Base-by-base conservation (phyloP, 2,113 vertebrate species). In the Coreoperca whiteheadi region DNA sequence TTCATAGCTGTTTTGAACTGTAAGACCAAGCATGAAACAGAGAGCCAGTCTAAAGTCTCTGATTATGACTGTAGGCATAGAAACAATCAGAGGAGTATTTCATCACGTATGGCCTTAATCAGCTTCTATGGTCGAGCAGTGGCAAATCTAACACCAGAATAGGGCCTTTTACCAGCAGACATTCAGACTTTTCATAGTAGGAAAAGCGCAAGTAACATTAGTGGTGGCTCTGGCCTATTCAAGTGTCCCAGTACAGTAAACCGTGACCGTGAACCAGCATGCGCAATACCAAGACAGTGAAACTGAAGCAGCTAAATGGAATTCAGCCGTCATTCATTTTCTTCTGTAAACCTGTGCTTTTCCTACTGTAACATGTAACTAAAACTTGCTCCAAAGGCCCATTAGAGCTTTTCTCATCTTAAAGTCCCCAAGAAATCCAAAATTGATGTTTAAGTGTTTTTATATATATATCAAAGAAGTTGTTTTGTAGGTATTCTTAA, bases 41-140 rank as follows among this genome's bases (percentile, higher is more conserved):
- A 53, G 41, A 12, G 21, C 32, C 15, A 23, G 39, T 41, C 39
- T 74, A 18, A 82, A 71, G 30, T 59, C n/a, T 73, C 37, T 53
- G 10, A 64, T 74, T 79, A 18, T 60, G 54, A 66, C 66, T n/a
- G 59, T 63, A 50, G 53, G 37, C 77, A 68, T 87, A 63, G 69
- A 54, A 82, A 61, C 75, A 67, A 61, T 60, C 53, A 88, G 74
- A 85, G 9, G 71, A 59, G 51, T 32, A 82, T 77, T 57, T 59
- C 15, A 70, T 56, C 3, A 14, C 54, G 18, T 48, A n/a, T 28
- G 37, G 70, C 59, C 61, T 66, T 66, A 77, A n/a, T 69, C 25
- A 59, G 66, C 66, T 60, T 81, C 51, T 51, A 21, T 46, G 7
- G 41, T 32, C 43, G n/a, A 51, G 30, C 41, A 43, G 20, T 30